These are phyloP conservation scores for Eupeodes latifasciatus DNA, from an alignment of 2,888 invertebrate species.

Conservation along the genomic window DNA sequence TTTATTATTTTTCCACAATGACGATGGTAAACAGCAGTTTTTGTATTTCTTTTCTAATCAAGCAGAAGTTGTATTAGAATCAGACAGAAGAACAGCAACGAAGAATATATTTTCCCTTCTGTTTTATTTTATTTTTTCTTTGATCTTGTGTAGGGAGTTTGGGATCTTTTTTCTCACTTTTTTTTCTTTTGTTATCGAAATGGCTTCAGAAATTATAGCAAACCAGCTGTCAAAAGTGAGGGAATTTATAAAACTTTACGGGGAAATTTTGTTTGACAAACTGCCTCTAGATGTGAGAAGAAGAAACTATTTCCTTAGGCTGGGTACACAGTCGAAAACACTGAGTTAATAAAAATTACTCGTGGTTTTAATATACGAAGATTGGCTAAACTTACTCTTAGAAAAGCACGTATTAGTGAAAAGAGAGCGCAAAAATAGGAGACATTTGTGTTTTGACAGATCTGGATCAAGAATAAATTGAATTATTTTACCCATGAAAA, in stretches of 20 bases:
- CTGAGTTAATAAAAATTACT: too few relatives aligned
- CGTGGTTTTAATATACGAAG: too few relatives aligned
- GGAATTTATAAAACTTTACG: constrained; percentile 44
- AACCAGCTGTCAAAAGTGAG: constrained; percentile 51
- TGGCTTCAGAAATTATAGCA: constrained; percentile 36
- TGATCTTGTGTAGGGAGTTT: constrained; percentile 36
- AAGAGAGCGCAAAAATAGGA: too few relatives aligned
- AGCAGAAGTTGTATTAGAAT: constrained; percentile 9
- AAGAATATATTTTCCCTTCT: constrained; percentile 67
- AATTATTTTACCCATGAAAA: too few relatives aligned
- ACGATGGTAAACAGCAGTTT: constrained; percentile 70
- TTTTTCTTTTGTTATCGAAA: constrained; percentile 45
- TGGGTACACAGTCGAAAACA: too few relatives aligned
- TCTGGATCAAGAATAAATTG: too few relatives aligned
- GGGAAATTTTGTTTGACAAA: not conserved
- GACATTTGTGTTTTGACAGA: too few relatives aligned
- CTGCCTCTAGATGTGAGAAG: constrained; percentile 44
- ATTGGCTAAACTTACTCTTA: too few relatives aligned
- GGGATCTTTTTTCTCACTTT: constrained; percentile 62
- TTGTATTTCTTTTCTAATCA: not conserved
- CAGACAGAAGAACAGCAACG: constrained; percentile 26
- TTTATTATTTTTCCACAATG: constrained; percentile 57
- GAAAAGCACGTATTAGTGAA: too few relatives aligned
- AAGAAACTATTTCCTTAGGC: not conserved
- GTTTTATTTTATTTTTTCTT: constrained; percentile 42